Evolutionary conservation across 2,113 vertebrate species (phyloP), one percentile per base, ranked within the genome.

Genomic region (Cottus gobio): DNA sequence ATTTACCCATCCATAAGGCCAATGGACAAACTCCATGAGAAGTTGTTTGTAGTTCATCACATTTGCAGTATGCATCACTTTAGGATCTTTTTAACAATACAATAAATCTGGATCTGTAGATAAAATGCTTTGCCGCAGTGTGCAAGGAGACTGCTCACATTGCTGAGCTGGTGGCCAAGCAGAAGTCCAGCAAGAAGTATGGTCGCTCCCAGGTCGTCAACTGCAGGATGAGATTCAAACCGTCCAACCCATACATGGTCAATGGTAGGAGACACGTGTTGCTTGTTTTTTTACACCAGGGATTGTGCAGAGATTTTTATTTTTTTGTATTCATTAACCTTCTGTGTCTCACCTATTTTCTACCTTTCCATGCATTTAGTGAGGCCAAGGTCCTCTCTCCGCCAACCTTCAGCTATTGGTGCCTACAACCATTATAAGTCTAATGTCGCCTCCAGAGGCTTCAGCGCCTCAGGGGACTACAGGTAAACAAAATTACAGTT

Each of bases 181-280:
- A 98, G 92, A 96, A 92, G 81, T 94, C 82, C 83, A 93, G 95
- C 12, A 98, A 98, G 89, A 97, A 93, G 89, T 87, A 88, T 0
- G 95, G 96, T 20, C 63, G 37, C 16, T 93, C 93, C 26, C 92
- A 95, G 9, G 82, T 97, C 22, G 94, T 97, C 74, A 98, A 96
- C 86, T 97, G 95, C 91, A 95, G 91, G 75, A 96, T 97, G 96
- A 96, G 97, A 89, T 85, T 95, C 74, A 98, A 96, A 91, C 93
- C 91, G 65, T 94, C 95, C 0, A 92, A 95, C 63, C 94, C 96
- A 0, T 94, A 96, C 56, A 90, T 90, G 24, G 91, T 94, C 70
- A 95, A 95, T 67, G 96, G 97, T 98, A 95, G 84, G 88, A 56
- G 12, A 46, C 18, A 12, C 37, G 10, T 52, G 20, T 30, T 2